A percentile compares a stretch with the other conserved stretches of the same genome.
Conservation (phyloP, 2,888 invertebrate species). For the Drosophila picticornis region DNA sequence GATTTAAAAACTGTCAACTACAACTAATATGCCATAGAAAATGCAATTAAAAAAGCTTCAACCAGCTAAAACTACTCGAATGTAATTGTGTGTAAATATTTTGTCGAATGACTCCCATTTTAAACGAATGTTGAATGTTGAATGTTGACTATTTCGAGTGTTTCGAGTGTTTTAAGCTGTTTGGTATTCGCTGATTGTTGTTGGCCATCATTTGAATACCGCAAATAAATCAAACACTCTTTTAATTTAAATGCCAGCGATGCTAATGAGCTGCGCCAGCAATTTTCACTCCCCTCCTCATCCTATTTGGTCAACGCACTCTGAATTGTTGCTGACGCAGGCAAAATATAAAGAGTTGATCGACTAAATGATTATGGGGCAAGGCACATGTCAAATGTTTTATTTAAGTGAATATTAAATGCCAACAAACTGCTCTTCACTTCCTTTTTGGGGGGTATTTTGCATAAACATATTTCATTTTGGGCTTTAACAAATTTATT, state of each 20-base stretch:
- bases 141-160: background rate
- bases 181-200: constrained; percentile 15
- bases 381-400: constrained; percentile 66
- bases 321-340: constrained; percentile 29
- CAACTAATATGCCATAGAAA: background rate
- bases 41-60: background rate
- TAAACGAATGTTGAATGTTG: constrained; percentile 10
- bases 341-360: constrained; percentile 34
- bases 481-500: constrained; percentile 70
- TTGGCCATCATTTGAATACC: constrained; percentile 39
- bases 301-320: background rate
- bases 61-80: background rate
- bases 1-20: background rate
- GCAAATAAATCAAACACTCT: constrained; percentile 50
- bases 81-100: constrained; percentile 30
- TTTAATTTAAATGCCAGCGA: constrained; percentile 44
- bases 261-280: constrained; percentile 58
- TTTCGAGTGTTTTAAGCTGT: background rate
- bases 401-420: constrained; percentile 79
- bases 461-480: constrained; percentile 72
- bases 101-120: constrained; percentile 3
- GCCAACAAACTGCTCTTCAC: constrained; percentile 51
- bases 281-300: constrained; percentile 8
- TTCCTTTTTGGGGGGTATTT: constrained; percentile 36
- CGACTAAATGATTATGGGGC: constrained; percentile 47